phyloP scores from a whole-genome alignment of 2,797 vertebrate species.

The Delichon dasypus region DNA sequence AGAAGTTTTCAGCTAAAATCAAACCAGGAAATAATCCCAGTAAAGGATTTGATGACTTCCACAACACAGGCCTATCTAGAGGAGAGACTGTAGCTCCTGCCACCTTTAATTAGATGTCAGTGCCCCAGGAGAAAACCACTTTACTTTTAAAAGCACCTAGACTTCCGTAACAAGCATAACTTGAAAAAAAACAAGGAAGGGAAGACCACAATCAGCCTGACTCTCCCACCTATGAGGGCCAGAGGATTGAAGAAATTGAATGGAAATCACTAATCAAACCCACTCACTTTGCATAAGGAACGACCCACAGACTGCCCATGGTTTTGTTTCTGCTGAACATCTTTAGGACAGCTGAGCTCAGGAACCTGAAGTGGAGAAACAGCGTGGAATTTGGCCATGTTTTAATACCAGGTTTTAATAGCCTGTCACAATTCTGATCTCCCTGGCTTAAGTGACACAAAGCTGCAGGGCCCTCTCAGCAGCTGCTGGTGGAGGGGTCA shows the following conservation, averaged over 20 bases:
- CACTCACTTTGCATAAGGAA: neutral
- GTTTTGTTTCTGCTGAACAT: neutral
- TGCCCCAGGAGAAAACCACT: neutral
- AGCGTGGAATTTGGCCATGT: accelerated
- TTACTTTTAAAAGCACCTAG: neutral
- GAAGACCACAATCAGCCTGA: neutral
- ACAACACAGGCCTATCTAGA: neutral
- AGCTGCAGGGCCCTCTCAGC: neutral
- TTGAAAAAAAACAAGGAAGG: neutral
- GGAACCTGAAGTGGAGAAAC: neutral
- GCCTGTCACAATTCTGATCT: neutral
- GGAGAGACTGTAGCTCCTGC: neutral
- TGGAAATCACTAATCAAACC: neutral
- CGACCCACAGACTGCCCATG: neutral
- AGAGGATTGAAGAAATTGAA: neutral
- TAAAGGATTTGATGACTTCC: neutral
- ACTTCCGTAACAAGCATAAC: neutral
- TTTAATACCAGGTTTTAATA: neutral
- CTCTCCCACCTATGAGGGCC: neutral
- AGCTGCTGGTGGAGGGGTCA: neutral
- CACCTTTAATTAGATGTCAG: neutral
- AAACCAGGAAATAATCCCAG: neutral
- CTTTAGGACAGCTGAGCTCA: neutral
- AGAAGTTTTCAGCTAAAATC: neutral
- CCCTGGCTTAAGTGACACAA: neutral